Evolutionary conservation across 2,888 invertebrate genomes (phyloP), one percentile per base, ranked within the genome.

Genomic region (Abrostola tripartita): DNA sequence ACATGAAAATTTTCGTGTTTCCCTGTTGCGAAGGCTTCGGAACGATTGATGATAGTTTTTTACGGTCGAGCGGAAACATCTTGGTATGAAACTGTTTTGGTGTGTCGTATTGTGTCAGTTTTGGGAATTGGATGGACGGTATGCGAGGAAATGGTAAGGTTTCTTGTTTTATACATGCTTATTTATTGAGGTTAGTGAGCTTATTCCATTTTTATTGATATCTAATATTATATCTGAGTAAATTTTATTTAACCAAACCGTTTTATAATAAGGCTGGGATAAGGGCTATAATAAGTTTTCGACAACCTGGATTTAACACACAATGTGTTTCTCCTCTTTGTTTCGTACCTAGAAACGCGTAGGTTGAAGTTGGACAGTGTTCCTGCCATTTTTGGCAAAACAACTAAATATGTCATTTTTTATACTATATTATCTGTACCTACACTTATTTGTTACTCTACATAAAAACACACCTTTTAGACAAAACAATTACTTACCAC

Each of bases 1-100:
- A 78, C 81, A 80, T 78, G 81, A 78, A 81, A 74, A 79, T 82
- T 77, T 78, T 68, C 80, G 70, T 84, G 79, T 81, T 73, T 65
- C 65, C 52, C 64, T 74, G 75, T 74, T 74, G 64, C 61, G 61
- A 69, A 70, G 69, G 47, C 75, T 78, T 72, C 65, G 54, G 52
- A 47, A 64, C 58, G 71, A 78, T 73, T 78, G 70, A 78, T 78
- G 68, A 61, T 55, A 52, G 55, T 36, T 61, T 78, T 77, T 74
- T 72, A 72, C 70, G 58, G 67, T 56, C 49, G 60, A 44, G 42
- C 61, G 65, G 65, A 52, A 59, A 57, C 69, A 68, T 64, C 56
- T 73, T 69, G 57, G 65, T 68, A 61, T 72, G 56, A 61, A 73
- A 68, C 40, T 68, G 44, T 61, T 68, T 55, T 51, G 37, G 50